Base-by-base conservation (phyloP, 2,888 invertebrate genomes). In the Ornithoptera priamus region DNA sequence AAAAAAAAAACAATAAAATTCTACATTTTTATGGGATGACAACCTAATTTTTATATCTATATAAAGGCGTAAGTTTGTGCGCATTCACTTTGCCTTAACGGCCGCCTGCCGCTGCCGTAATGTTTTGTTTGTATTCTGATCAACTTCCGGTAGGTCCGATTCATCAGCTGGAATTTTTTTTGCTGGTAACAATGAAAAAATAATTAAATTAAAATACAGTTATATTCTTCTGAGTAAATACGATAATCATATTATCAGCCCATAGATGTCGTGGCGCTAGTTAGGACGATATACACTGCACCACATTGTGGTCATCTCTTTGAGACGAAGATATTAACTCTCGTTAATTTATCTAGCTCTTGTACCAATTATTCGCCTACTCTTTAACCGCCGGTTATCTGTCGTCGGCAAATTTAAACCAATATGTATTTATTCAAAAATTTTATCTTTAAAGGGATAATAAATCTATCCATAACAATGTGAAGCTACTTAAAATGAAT, bases 141-240 rank as follows among this genome's bases (percentile, higher is more conserved):
- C 98, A 69, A 97, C 98, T 90, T 99, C 98, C 0, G 98, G 97
- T 75, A 98, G 92, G 82, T 98, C 97, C 67, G 97, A 97, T 76
- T 97, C 97, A 74, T 97, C 97, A 53, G 94, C 91, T 39, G 88
- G 87, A 56, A 93, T 88, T 85, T 94, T 95, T 93, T 95, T 95
- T 72, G 89, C 95, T 96, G 88, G 76, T 76, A 80, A 81, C 70
- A 42, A 67, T 42, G 24, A 56, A 24, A 60, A 22, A 18, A 57
- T 15, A 50, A 62, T 39, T 58, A 65, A 46, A 59, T n/a, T 42
- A 20, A 42, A 18, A 20, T 42, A 36, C 36, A 36, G 4, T 56
- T 20, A 6, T 53, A 53, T 18, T 17, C n/a, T 15, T n/a, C 56
- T n/a, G n/a, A 62, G 8, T 18, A 50, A 17, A 18, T 17, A 15